Base-by-base conservation (phyloP, 2,888 invertebrate genomes). In the Acrocyrtus sp. region DNA sequence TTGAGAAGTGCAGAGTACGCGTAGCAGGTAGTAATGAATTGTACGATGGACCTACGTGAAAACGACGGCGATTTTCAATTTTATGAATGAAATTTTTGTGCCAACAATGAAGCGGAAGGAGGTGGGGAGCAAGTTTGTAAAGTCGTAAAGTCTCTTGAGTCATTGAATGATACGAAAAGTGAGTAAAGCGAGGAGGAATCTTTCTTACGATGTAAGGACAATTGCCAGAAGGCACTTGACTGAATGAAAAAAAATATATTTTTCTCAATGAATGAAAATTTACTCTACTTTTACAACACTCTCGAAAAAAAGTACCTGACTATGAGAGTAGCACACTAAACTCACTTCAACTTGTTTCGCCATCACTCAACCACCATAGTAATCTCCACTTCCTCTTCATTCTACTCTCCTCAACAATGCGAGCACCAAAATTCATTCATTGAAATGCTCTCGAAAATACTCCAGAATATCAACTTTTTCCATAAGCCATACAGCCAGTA, bases 51-150 rank as follows among this genome's bases (percentile, higher is more conserved):
- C 39, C 39, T 39, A 39, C 39, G 39, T 39, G 12, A 39, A 39
- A 6, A 12, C 39, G 12, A 6, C 12, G 39, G 6, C 6, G 12
- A 39, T 12, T 39, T 17, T 47, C 47, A n/a, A 68, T 74, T 76
- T 73, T 67, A 67, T 77, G 74, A 77, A 77, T 79, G 76, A 77
- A 79, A 72, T 66, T 63, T 24, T 65, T 45, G 34, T 29, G 47
- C n/a, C n/a, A n/a, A 72, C 72, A 72, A 72, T 72, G 50, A 51
- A 72, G 61, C 79, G 79, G 79, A 79, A 79, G 77, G 66, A 75
- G 78, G 77, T 77, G 77, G 78, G 68, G 66, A 47, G 47, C 48
- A 57, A 43, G 60, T 21, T 51, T 47, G 47, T 67, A n/a, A n/a
- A n/a, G 72, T 72, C 66, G 72, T 72, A 72, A 72, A 72, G 56